Base-by-base conservation (phyloP, 2,888 invertebrate species). In the Tachina fera region DNA sequence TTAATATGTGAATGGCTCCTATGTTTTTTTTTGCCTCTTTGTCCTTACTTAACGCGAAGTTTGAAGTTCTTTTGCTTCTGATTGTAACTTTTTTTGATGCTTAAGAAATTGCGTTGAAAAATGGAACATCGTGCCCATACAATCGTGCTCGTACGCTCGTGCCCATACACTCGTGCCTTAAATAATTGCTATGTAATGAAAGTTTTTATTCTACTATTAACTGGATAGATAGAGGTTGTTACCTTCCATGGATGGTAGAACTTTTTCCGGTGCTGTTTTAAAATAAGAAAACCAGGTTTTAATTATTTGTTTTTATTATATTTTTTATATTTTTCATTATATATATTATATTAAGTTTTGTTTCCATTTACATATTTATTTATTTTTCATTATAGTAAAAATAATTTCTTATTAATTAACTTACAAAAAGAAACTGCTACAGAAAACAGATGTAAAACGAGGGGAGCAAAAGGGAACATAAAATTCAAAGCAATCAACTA, bases 321-420 rank as follows among this genome's bases (percentile, higher is more conserved):
- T 67, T 84, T 84, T 86, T 79, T 82, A 16, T 85, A 75, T 82
- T 82, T 85, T 81, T 79, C 63, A 71, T 78, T 79, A 74, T 75
- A 74, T 80, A 63, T 85, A 74, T 76, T 84, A 74, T 84, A 71
- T 80, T 84, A 80, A 31, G 1, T 22, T 51, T 78, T 70, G 78
- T 72, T 67, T 84, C 70, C 78, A 75, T 86, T 79, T 79, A 86
- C 79, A 75, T 79, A 82, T 78, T 79, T 82, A 70, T 71, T 78
- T 72, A 11, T 61, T 58, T 47, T 61, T 61, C 47, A 39, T 72
- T 68, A 82, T 82, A 82, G 75, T 85, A 79, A 82, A 85, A 78
- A 78, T 78, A 82, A 78, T 65, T 72, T 72, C 31, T 68, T 60
- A 77, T 31, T 51, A 75, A 84, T 22, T 75, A 76, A 84, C 71